Evolutionary conservation across 1,140 invertebrate genomes (phyloP).

Genomic region (Pogonognathellus flavescens): DNA sequence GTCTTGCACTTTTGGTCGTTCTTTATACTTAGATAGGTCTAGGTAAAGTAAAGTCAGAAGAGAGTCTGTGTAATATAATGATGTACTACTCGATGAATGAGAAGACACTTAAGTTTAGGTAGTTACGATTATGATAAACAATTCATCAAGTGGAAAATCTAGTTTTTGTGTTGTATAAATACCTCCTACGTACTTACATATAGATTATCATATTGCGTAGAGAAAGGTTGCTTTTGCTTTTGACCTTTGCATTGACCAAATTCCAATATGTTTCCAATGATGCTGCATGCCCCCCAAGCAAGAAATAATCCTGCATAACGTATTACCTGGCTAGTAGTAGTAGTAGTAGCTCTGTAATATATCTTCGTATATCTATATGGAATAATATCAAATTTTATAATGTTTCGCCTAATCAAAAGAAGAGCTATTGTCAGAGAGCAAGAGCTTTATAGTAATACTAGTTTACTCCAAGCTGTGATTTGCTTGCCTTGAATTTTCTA

Average conservation of each 20-base stretch:
- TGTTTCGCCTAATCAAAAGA: not conserved
- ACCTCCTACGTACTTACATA: constrained; percentile 48
- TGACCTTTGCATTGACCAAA: constrained; percentile 15
- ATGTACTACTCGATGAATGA: constrained; percentile 26
- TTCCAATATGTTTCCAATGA: constrained; percentile 34
- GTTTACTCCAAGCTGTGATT: not conserved
- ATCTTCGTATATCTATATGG: too few relatives aligned
- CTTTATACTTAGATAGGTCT: too few relatives aligned
- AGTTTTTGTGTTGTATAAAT: constrained; percentile 43
- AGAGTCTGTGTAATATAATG: not conserved
- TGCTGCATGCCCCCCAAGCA: not conserved
- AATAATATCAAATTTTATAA: too few relatives aligned
- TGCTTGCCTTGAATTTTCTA: not conserved
- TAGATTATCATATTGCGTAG: constrained; percentile 34
- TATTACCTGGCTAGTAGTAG: too few relatives aligned
- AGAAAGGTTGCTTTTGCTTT: constrained; percentile 26
- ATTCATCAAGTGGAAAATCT: constrained; percentile 49
- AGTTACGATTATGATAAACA: constrained; percentile 50
- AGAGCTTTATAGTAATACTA: too few relatives aligned
- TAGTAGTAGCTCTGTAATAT: too few relatives aligned
- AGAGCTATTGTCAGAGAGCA: not conserved
- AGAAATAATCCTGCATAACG: too few relatives aligned
- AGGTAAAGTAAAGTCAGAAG: constrained; percentile 17
- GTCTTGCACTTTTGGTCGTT: too few relatives aligned
- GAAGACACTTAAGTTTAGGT: constrained; percentile 48